phyloP scores from a whole-genome alignment of 2,113 vertebrate species.

The Chionodraco myersi region DNA sequence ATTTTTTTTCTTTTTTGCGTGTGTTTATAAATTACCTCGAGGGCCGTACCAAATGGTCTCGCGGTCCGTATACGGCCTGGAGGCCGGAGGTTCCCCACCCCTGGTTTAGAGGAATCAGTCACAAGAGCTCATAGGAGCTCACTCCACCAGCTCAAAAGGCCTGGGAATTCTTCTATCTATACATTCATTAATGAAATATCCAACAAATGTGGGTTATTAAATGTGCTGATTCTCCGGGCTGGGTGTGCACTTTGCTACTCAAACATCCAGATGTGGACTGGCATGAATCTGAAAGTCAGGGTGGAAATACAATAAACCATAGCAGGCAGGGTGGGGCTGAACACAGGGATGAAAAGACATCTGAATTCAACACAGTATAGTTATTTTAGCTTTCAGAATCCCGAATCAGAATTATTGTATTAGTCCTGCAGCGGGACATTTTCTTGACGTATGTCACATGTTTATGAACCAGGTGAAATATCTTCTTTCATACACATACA shows the following conservation, averaged over 20 bases:
- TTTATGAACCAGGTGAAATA: constrained; percentile 6
- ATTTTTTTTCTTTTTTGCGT: no score
- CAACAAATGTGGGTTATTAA: constrained; percentile 31
- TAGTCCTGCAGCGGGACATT: neutral
- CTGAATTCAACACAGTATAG: neutral
- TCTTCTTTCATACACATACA: neutral
- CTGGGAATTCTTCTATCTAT: no score
- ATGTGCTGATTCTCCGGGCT: constrained; percentile 6
- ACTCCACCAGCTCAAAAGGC: no score
- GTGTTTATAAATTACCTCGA: no score
- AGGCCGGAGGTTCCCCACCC: no score
- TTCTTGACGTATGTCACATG: neutral
- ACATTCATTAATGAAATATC: constrained; percentile 30
- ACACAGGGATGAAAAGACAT: constrained; percentile 29
- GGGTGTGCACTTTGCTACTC: constrained; percentile 17
- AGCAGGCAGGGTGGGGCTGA: neutral
- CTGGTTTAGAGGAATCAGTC: no score
- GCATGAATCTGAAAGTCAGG: constrained; percentile 1
- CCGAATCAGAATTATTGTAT: no score
- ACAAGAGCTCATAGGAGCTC: no score
- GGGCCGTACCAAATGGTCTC: no score
- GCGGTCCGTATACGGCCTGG: no score
- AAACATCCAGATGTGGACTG: constrained; percentile 47
- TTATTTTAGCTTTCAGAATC: neutral
- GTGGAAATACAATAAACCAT: constrained; percentile 36